phyloP scores from a whole-genome alignment of 2,113 vertebrate species.

The Phylloscopus trochiloides region DNA sequence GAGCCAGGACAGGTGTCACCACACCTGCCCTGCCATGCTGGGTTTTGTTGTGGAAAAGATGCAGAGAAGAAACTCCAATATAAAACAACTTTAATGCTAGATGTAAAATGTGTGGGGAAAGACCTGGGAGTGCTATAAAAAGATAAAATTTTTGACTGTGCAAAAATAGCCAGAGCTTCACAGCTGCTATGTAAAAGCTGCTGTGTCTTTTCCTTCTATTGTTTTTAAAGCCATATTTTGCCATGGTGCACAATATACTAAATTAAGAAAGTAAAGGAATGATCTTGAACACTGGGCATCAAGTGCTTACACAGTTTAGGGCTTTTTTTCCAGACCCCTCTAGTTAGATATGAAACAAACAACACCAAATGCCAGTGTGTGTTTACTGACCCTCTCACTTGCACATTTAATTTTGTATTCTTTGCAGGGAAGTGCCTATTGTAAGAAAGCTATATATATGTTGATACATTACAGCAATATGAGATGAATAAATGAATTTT shows the following conservation, averaged over 20 bases:
- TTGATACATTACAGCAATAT: background rate
- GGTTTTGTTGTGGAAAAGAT: background rate
- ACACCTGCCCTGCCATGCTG: background rate
- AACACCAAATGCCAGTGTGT: rapidly evolving
- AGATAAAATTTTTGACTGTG: background rate
- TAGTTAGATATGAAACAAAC: background rate
- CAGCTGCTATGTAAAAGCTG: background rate
- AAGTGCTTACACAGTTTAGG: background rate
- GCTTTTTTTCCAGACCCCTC: background rate
- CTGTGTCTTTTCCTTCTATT: background rate
- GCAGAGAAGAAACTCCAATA: background rate
- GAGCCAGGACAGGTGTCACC: background rate
- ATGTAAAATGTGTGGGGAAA: background rate
- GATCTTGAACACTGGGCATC: background rate
- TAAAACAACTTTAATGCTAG: background rate
- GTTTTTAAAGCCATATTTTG: background rate
- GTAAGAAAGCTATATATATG: background rate
- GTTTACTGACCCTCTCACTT: background rate
- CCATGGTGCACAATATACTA: background rate
- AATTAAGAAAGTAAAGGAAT: background rate
- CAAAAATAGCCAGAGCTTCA: background rate
- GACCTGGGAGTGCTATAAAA: background rate
- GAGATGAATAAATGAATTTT: background rate
- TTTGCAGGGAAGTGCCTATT: background rate
- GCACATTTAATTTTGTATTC: background rate